These are phyloP conservation scores for Drepanosiphum platanoidis DNA, from an alignment of 2,888 invertebrate genomes.

Conservation along the genomic window DNA sequence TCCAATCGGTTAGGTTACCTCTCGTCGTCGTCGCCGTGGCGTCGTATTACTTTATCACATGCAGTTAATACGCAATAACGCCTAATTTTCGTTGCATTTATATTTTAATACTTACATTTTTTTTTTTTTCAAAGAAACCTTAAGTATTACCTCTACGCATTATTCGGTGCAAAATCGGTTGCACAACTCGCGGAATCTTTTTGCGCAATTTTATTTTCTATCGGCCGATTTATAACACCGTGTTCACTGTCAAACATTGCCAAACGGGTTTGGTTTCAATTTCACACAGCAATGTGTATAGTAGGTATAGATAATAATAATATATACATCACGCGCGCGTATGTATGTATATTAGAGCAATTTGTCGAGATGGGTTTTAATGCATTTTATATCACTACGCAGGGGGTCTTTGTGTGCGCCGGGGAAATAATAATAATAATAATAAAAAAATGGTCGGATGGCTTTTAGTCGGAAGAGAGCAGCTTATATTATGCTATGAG, in stretches of 20 bases:
- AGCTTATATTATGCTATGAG: too few species aligned
- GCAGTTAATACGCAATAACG: too few species aligned
- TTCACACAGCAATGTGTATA: conserved; percentile 27
- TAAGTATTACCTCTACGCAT: background rate
- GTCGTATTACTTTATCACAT: too few species aligned
- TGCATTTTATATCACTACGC: conserved; percentile 57
- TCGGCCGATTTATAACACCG: conserved; percentile 22
- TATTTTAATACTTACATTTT: too few species aligned
- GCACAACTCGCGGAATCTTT: conserved; percentile 20
- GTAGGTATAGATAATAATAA: background rate
- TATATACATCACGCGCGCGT: background rate
- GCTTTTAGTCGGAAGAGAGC: conserved; percentile 48
- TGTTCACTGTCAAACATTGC: background rate
- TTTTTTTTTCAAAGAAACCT: too few species aligned
- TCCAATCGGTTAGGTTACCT: too few species aligned
- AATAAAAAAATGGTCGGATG: conserved; percentile 20
- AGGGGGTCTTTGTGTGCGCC: conserved; percentile 46
- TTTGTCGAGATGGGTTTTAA: conserved; percentile 58
- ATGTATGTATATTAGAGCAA: conserved; percentile 35
- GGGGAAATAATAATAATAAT: background rate
- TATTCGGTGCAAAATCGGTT: background rate
- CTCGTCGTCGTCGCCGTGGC: too few species aligned
- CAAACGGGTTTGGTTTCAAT: conserved; percentile 54
- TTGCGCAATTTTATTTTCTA: conserved; percentile 37
- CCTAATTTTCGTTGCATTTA: too few species aligned